Evolutionary conservation across 2,797 vertebrate genomes (phyloP).

Genomic region (Cynodonichthys magdalenae): DNA sequence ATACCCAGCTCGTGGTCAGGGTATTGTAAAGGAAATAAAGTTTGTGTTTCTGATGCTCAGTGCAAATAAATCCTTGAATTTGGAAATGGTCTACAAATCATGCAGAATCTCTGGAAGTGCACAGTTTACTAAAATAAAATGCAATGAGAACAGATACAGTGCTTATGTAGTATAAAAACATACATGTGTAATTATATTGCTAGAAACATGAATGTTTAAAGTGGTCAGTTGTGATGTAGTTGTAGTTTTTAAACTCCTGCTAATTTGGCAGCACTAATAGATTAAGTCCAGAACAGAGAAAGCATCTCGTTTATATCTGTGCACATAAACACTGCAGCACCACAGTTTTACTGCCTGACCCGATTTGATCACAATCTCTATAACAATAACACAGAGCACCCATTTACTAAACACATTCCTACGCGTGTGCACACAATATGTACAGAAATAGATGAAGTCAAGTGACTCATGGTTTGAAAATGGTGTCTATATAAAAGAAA

Average conservation of each 20-base stretch:
- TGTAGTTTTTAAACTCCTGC: conserved; percentile 23
- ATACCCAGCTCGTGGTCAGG: not conserved
- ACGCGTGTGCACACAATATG: conserved; percentile 17
- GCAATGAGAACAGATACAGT: not conserved
- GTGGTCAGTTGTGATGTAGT: not conserved
- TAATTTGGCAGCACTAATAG: conserved; percentile 19
- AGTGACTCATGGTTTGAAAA: conserved; percentile 25
- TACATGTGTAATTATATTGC: not conserved
- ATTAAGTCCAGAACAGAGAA: conserved; percentile 32
- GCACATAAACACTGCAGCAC: conserved; percentile 48
- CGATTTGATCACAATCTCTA: conserved; percentile 11
- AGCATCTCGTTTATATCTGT: conserved; percentile 53
- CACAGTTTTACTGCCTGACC: conserved; percentile 41
- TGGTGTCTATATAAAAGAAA: not conserved
- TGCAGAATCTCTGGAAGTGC: not conserved
- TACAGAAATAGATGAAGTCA: conserved; percentile 20
- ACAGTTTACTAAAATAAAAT: not conserved
- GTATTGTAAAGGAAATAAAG: conserved; percentile 6
- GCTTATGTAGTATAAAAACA: not conserved
- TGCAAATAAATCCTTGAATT: not conserved
- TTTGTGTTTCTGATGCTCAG: not conserved
- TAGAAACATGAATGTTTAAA: not conserved
- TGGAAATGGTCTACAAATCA: not conserved
- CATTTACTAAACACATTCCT: conserved; percentile 44
- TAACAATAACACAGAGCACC: conserved; percentile 26